Base-by-base conservation (phyloP, 2,888 invertebrate genomes). In the Plutella xylostella region DNA sequence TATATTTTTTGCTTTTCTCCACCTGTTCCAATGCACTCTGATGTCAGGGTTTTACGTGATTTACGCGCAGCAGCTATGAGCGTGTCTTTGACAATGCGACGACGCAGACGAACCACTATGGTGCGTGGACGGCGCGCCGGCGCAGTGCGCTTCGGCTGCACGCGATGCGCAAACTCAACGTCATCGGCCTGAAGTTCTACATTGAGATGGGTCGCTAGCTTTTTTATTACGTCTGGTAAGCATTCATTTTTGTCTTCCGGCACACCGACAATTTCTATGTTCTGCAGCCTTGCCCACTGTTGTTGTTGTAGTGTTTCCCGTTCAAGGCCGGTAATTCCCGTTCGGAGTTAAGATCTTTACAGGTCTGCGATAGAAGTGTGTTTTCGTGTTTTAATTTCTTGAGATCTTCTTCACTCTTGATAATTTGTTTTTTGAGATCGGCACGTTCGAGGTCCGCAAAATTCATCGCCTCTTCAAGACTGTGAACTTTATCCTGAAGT, bases 81-180 rank as follows among this genome's bases (percentile, higher is more conserved):
- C 2, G 21, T 22, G 22, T 22, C 39, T 14, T 39, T 21, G 22
- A 14, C 22, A 9, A 22, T 12, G 14, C 39, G 39, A 21, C 22
- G 22, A 7, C 25, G 12, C 7, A 39, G 15, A 11, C 39, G 39
- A 2, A 39, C 15, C 4, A 39, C 25, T 6, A 42, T 3, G 17
- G 25, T 4, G 35, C 43, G 35, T 12, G 25, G 28, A 4, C 22
- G 9, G 25, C 33, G 1, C 38, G 43, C 5, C 40, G 41, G 6
- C 4, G 39, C 9, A 4, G 22, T 12, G n/a, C 11, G 39, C 5
- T 9, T 5, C 25, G 49, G 45, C 30, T 47, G 49, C 7, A 48
- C 49, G 3, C 49, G 48, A 17, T 48, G 49, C 1, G 48, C 49
- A 31, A 49, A 51, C 12, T 51, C 49, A 9, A 49, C 11, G 14